Evolutionary conservation across 2,113 vertebrate genomes (phyloP).

Genomic region (Oxyruncus cristatus): DNA sequence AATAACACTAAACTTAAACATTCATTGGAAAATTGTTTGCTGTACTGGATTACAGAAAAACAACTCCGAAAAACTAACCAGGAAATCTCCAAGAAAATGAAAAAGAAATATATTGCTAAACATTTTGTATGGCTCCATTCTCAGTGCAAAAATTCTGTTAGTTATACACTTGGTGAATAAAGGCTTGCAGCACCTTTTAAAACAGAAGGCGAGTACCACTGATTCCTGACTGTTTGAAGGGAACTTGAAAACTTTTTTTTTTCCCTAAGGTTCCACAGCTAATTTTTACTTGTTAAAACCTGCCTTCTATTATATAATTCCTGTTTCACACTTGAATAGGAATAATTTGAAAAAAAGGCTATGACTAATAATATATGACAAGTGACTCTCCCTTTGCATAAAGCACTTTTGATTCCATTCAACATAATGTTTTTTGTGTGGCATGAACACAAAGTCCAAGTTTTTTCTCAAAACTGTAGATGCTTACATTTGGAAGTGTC

Average conservation of each 20-base stretch:
- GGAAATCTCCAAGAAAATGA: background rate
- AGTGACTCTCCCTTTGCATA: background rate
- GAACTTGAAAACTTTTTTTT: background rate
- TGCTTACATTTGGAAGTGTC: background rate
- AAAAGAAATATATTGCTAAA: background rate
- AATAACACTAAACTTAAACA: background rate
- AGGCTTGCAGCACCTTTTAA: background rate
- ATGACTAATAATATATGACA: background rate
- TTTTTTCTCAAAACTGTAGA: background rate
- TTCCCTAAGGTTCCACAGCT: background rate
- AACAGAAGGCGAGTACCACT: background rate
- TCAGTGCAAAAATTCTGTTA: background rate
- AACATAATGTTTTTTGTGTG: background rate
- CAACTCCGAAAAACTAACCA: background rate
- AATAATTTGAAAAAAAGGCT: fast-evolving
- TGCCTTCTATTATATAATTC: background rate
- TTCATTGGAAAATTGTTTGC: background rate
- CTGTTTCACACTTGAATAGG: background rate
- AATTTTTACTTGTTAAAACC: background rate
- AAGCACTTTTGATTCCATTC: background rate
- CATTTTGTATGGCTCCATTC: background rate
- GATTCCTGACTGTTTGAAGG: background rate
- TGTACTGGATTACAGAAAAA: background rate
- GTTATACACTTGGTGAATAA: background rate
- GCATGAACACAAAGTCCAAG: background rate